These are phyloP conservation scores for Odontesthes bonariensis DNA, from an alignment of 2,113 vertebrate species.

Conservation along the genomic window DNA sequence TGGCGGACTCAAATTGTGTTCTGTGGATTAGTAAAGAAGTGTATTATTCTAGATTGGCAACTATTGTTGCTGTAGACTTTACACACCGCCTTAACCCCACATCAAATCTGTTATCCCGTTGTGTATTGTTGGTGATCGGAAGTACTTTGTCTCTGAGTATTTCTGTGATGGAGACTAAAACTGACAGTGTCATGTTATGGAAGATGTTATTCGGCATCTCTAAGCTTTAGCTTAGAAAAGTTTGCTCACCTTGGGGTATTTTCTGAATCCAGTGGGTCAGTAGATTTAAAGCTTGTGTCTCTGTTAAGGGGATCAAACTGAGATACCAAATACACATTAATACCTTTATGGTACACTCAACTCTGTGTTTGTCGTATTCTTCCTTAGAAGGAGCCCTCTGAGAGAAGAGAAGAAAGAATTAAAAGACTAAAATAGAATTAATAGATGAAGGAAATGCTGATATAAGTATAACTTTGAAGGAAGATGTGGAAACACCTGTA, in stretches of 20 bases:
- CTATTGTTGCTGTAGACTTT: conserved; percentile 16
- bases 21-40: conserved; percentile 53
- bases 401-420: neutral
- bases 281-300: neutral
- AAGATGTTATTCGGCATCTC: conserved; percentile 18
- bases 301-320: neutral
- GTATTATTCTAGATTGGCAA: conserved; percentile 17
- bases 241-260: conserved; percentile 26
- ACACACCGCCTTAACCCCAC: conserved; percentile 18
- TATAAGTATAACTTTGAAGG: neutral
- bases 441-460: neutral
- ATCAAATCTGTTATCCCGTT: conserved; percentile 24
- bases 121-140: neutral
- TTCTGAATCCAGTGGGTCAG: conserved; percentile 25
- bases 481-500: neutral
- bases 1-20: conserved; percentile 55
- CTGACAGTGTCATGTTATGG: conserved; percentile 26
- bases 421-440: neutral
- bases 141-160: conserved; percentile 24
- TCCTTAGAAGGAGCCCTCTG: neutral
- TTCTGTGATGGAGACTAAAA: conserved; percentile 24
- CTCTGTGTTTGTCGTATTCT: conserved; percentile 13
- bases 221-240: conserved; percentile 25
- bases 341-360: conserved; percentile 12
- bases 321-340: conserved; percentile 24